These are phyloP conservation scores for Bombus superbus DNA, from an alignment of 1,140 invertebrate genomes.

Conservation along the genomic window DNA sequence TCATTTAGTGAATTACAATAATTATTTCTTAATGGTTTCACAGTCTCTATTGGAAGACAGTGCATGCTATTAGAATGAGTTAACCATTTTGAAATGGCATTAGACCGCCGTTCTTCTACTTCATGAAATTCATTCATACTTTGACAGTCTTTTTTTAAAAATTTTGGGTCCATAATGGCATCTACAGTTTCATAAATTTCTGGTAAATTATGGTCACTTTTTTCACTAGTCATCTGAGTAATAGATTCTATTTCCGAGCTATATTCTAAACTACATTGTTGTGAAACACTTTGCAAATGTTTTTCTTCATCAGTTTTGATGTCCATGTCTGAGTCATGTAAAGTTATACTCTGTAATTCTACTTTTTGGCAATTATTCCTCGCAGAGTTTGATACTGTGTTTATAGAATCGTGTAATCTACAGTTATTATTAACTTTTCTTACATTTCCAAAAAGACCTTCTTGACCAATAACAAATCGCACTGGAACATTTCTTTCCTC, in stretches of 20 bases:
- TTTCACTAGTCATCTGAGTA: constrained; percentile 83
- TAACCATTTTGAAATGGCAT: constrained; percentile 52
- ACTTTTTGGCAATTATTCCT: constrained; percentile 40
- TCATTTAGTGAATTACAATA: constrained; percentile 77
- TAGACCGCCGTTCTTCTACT: constrained; percentile 26
- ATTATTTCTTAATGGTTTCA: constrained; percentile 66
- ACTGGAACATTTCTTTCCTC: constrained; percentile 78
- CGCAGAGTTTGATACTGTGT: background rate
- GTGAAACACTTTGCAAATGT: constrained; percentile 83
- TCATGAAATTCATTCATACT: constrained; percentile 60
- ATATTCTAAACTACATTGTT: constrained; percentile 86
- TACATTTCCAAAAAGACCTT: constrained; percentile 66
- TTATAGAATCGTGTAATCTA: constrained; percentile 69
- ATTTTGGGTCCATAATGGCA: constrained; percentile 22
- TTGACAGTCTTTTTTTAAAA: constrained; percentile 35
- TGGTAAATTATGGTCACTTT: constrained; percentile 78
- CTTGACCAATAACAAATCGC: constrained; percentile 78
- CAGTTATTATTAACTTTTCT: constrained; percentile 74
- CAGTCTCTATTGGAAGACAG: constrained; percentile 69
- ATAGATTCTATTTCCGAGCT: constrained; percentile 89
- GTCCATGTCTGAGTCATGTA: constrained; percentile 77
- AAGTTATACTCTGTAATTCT: constrained; percentile 8
- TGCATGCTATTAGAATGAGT: constrained; percentile 76
- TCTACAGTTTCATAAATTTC: constrained; percentile 74
- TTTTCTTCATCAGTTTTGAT: constrained; percentile 83